Base-by-base conservation (phyloP, 2,113 vertebrate genomes). In the Synchiropus splendidus region DNA sequence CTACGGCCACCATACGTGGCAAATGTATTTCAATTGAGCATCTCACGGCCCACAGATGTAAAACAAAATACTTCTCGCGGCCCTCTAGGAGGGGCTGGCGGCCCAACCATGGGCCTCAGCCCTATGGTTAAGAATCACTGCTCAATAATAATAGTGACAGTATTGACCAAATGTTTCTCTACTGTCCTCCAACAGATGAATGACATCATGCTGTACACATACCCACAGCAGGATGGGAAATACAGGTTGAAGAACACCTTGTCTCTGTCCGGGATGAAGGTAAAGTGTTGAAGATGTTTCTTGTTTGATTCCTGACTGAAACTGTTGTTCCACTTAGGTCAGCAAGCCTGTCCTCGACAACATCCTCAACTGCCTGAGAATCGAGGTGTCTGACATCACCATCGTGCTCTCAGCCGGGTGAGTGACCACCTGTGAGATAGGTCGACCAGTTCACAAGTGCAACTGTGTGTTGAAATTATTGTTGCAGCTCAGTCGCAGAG, bases 181-280 rank as follows among this genome's bases (percentile, higher is more conserved):
- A n/a, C n/a, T 56, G 12, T 45, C 39, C 50, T 64, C 60, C 39
- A 14, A 62, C 50, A 97, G 93, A 94, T 96, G 91, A 97, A 88
- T 2, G 91, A 97, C 17, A 80, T 92, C 36, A 88, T 97, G 61
- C 81, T 97, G 11, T 97, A 97, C 64, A 94, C 92, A 0, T 92
- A 88, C 61, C 92, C 93, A 34, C 89, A 94, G 78, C 93, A 93
- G 68, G 90, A 92, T 46, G 91, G 93, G 16, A 97, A 91, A 77
- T 97, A 96, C 77, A 83, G 75, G 53, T 86, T 97, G 11, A 95
- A 89, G 74, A 92, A 86, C 63, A 87, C 88, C 0, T 79, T 94
- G 14, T 67, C 83, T 21, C 74, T 97, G 31, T 88, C 90, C 41
- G 83, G 80, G 38, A 92, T 97, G 89, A 92, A 90, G 91, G 93